phyloP scores from a whole-genome alignment of 2,797 vertebrate genomes.

The Chaetophractus vellerosus region DNA sequence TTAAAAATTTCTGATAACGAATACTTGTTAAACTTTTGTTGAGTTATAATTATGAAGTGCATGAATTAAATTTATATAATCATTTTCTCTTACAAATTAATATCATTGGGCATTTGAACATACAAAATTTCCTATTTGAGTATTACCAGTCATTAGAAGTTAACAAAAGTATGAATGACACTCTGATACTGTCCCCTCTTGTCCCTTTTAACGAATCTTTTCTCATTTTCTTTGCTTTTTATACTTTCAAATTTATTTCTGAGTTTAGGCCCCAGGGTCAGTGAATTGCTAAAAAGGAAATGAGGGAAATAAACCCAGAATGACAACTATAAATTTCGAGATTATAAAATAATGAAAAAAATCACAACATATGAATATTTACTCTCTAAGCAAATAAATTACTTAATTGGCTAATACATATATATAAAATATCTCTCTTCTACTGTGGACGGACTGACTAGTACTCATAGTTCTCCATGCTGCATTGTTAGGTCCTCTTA shows the following conservation, averaged over 20 bases:
- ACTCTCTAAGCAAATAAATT: constrained; percentile 33
- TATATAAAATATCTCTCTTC: not conserved
- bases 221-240: constrained; percentile 57
- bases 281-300: not conserved
- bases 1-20: not conserved
- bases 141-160: constrained; percentile 9
- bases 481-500: constrained; percentile 72
- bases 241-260: constrained; percentile 18
- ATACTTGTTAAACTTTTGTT: not conserved
- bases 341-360: constrained; percentile 57
- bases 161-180: not conserved
- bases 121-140: not conserved
- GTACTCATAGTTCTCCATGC: constrained; percentile 35
- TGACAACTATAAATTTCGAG: constrained; percentile 32
- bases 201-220: not conserved
- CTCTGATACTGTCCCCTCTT: not conserved
- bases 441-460: not conserved
- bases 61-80: not conserved
- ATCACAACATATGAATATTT: not conserved
- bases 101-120: not conserved
- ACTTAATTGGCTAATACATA: not conserved
- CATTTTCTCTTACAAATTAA: constrained; percentile 17
- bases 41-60: constrained; percentile 1
- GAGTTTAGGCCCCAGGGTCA: not conserved
- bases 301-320: constrained; percentile 16